Percentiles rank a stretch among this genome's conserved stretches.
Evolutionary conservation across 2,797 vertebrate species (phyloP).

Genomic region (Apodemus agrarius): DNA sequence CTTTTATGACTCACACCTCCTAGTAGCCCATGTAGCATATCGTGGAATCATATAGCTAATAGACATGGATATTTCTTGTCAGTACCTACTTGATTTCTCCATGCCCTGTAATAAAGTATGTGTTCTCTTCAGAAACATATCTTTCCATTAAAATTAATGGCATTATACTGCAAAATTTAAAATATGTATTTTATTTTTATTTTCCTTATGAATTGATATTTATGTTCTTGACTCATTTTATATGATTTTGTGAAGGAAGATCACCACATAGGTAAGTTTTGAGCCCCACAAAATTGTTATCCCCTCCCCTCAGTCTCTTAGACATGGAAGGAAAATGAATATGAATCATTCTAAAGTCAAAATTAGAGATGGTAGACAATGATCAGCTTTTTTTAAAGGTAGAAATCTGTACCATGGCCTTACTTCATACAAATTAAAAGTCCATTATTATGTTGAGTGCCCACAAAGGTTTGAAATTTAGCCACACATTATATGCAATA

Average conservation of each 20-base stretch:
- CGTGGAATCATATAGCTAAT: neutral
- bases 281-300: neutral
- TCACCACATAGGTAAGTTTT: neutral
- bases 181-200: neutral
- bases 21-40: neutral
- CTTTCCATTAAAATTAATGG: neutral
- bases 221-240: neutral
- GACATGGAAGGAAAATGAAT: neutral
- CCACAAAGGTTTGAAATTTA: neutral
- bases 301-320: neutral
- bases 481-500: neutral
- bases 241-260: neutral
- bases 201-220: neutral
- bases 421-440: constrained; percentile 1
- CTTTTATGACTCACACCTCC: neutral
- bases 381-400: neutral
- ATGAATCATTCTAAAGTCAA: neutral
- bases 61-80: neutral
- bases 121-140: neutral
- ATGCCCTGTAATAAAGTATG: neutral
- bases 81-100: neutral
- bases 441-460: neutral
- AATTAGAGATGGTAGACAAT: neutral
- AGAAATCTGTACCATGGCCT: neutral
- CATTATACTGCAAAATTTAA: neutral